A percentile compares a stretch with the other conserved stretches of the same genome.
These are phyloP conservation scores for Palloptera scutellata DNA, from an alignment of 2,888 invertebrate genomes.

Conservation along the genomic window DNA sequence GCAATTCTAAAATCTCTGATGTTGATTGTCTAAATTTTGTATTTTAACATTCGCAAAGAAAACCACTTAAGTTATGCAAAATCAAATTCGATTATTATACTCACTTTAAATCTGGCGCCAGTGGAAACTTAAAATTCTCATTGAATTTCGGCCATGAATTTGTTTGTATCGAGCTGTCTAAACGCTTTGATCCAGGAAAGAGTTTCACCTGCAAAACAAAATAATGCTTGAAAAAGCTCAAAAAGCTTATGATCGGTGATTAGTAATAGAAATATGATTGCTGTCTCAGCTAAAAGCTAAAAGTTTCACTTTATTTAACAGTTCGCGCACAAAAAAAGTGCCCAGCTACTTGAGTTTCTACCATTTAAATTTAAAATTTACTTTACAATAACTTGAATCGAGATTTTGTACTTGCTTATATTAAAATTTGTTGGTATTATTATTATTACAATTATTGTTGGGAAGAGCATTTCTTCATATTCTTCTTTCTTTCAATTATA, in stretches of 20 bases:
- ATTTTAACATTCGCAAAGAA: no score
- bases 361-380: no score
- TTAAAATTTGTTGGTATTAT: no score
- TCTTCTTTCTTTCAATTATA: no score
- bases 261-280: no score
- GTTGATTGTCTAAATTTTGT: neutral
- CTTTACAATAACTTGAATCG: no score
- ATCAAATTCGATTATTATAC: conserved; percentile 27
- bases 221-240: neutral
- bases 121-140: conserved; percentile 77
- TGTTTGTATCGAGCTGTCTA: conserved; percentile 76
- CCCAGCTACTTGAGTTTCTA: neutral
- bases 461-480: no score
- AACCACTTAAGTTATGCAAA: neutral
- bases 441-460: no score
- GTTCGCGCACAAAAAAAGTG: neutral
- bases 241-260: conserved; percentile 17
- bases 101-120: conserved; percentile 66
- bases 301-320: neutral
- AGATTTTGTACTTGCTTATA: no score
- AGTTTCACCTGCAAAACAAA: conserved; percentile 71
- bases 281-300: conserved; percentile 28
- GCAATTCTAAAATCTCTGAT: neutral
- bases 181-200: conserved; percentile 79
- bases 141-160: conserved; percentile 84